These are phyloP conservation scores for Drosophila mojavensis DNA, from an alignment of 1,140 invertebrate genomes.

Conservation along the genomic window DNA sequence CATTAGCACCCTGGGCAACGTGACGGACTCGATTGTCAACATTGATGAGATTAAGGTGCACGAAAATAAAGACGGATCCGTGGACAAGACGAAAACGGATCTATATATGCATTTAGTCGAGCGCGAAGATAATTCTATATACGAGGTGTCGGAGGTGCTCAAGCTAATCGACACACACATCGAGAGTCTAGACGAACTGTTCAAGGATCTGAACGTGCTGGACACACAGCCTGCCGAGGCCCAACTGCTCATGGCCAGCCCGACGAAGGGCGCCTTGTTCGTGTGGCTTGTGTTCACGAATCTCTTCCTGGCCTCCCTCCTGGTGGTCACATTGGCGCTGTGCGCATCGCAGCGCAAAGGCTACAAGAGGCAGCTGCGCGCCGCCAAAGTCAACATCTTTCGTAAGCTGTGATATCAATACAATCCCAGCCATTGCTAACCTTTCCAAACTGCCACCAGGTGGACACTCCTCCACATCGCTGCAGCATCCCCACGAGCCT, in stretches of 20 bases:
- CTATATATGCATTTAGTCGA: constrained; percentile 97
- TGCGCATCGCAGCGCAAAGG: constrained; percentile 93
- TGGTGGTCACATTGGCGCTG: constrained; percentile 91
- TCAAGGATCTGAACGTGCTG: constrained; percentile 96
- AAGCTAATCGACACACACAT: constrained; percentile 95
- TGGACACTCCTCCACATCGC: constrained; percentile 66
- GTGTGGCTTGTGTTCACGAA: constrained; percentile 93
- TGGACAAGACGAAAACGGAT: constrained; percentile 97
- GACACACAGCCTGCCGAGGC: constrained; percentile 93
- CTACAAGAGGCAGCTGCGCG: constrained; percentile 94
- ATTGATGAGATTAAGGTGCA: constrained; percentile 96
- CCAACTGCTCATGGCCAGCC: constrained; percentile 85
- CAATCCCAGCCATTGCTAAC: background rate
- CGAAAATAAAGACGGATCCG: constrained; percentile 95
- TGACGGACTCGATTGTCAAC: constrained; percentile 96
- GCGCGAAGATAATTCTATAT: constrained; percentile 94
- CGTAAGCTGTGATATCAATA: constrained; percentile 86
- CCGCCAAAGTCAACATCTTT: constrained; percentile 96
- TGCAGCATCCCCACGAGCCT: constrained; percentile 61
- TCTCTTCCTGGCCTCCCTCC: constrained; percentile 90
- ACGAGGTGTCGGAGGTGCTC: constrained; percentile 93
- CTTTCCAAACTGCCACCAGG: constrained; percentile 24
- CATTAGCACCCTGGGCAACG: constrained; percentile 89
- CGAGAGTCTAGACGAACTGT: constrained; percentile 93
- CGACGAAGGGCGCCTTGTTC: constrained; percentile 85